Conservation (phyloP, 2,113 vertebrate genomes). For the Cynopterus brachyotis region DNA sequence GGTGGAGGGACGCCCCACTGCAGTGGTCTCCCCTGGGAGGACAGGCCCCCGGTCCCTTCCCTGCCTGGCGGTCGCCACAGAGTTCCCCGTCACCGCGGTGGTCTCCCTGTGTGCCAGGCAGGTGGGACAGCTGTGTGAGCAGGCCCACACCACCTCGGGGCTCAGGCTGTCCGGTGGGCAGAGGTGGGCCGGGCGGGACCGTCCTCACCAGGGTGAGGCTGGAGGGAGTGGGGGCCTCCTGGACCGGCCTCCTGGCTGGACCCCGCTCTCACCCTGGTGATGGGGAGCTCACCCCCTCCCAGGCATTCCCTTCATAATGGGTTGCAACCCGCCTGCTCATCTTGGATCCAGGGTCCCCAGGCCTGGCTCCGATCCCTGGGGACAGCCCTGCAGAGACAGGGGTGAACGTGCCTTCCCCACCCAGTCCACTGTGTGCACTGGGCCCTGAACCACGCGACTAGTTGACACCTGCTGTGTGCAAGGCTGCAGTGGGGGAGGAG, state of each 20-base stretch:
- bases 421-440: fast-evolving
- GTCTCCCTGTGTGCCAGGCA: neutral
- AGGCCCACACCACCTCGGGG: neutral
- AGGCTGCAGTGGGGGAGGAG: neutral
- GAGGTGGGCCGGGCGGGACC: neutral
- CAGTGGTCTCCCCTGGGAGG: neutral
- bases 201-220: neutral
- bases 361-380: neutral
- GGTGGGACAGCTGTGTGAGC: neutral
- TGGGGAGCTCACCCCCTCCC: fast-evolving
- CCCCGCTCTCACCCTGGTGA: neutral
- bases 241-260: neutral
- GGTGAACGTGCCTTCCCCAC: neutral
- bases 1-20: neutral
- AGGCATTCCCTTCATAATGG: fast-evolving
- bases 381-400: neutral
- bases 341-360: neutral
- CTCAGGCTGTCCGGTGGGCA: neutral
- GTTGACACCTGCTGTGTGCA: neutral
- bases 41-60: neutral
- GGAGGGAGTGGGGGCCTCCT: neutral
- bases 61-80: neutral
- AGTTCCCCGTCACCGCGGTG: neutral
- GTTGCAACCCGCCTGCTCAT: neutral
- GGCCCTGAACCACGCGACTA: neutral